Base-by-base conservation (phyloP, 1,140 invertebrate species). In the Drosophila watanabei region DNA sequence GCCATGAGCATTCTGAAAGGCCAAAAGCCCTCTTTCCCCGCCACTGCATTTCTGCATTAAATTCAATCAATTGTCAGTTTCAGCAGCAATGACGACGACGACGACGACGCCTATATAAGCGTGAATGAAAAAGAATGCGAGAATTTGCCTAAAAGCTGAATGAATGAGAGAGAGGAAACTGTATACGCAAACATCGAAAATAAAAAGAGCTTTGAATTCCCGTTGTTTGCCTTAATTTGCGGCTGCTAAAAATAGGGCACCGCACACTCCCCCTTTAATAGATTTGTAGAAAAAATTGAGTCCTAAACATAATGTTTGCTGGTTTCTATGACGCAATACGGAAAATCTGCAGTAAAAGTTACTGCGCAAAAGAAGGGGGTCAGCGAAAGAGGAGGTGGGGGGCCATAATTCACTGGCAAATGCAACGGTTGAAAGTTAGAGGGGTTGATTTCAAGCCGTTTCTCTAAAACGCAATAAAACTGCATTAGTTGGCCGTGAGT, bases 401-500 rank as follows among this genome's bases (percentile, higher is more conserved):
- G 58, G 16, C 16, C 57, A 70, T 66, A 83, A 71, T 57, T 69
- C 33, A 71, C 64, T 70, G 39, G 57, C 37, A 59, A 78, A 71
- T 79, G 75, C 76, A 70, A 58, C 58, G 72, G 52, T 54, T 41
- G 65, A 82, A 70, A 54, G 35, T 28, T 61, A 33, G 65, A 79
- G 80, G 82, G 84, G 84, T 86, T 88, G 77, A 75, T 65, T 82
- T 78, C 76, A 48, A 48, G 32, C 64, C 46, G 39, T 76, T 65
- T 79, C 57, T 71, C 81, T 89, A 89, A 88, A 89, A 88, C 84
- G 84, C 84, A 88, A 84, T 88, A 88, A 83, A 87, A 80, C 62
- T 89, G 85, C 84, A 89, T 75, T 79, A 86, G 79, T 68, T 49
- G 49, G 28, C 54, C 56, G 68, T 51, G 63, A 45, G 84, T 84